Evolutionary conservation across 2,888 invertebrate species (phyloP), one percentile per base, ranked within the genome.

Genomic region (Ophraella communa): DNA sequence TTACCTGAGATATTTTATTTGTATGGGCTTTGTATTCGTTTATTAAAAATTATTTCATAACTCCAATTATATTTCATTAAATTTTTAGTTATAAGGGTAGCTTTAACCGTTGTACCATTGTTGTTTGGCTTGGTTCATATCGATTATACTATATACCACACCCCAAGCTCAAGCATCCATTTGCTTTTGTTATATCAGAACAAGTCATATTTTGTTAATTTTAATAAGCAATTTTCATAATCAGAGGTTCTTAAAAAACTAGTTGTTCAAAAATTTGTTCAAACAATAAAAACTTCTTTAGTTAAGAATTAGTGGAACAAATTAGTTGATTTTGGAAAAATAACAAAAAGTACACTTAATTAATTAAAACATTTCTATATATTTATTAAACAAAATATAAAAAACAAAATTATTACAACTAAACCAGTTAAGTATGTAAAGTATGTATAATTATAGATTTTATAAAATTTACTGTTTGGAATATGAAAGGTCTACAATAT

Each of bases 1-100:
- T 67, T 71, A 73, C 71, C 70, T 71, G 70, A 45, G 27, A 17
- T 17, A 39, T 58, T n/a, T 53, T 51, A 45, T 65, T 42, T 67
- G 5, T 59, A 39, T 66, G 45, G 57, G 45, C 59, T 67, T 68
- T 72, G 65, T 70, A 62, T 45, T 51, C 64, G 20, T 45, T 75
- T 71, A 70, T 72, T 69, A 73, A 73, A 73, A 72, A 73, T 73
- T 62, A 71, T 71, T 69, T 71, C 47, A 70, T 73, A 70, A 69
- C 62, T 71, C 67, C 57, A 69, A 69, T 63, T 45, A 59, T 61
- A 18, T 59, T 61, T 63, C 51, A 62, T 62, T 55, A 54, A 54
- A 51, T 45, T 45, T 54, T 14, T 21, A 55, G 18, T 8, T 53
- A 23, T 33, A 18, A 45, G 49, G 49, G 21, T 51, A 11, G 17